Conservation (phyloP, 1,140 invertebrate genomes). For the Sminthurides bifidus region DNA sequence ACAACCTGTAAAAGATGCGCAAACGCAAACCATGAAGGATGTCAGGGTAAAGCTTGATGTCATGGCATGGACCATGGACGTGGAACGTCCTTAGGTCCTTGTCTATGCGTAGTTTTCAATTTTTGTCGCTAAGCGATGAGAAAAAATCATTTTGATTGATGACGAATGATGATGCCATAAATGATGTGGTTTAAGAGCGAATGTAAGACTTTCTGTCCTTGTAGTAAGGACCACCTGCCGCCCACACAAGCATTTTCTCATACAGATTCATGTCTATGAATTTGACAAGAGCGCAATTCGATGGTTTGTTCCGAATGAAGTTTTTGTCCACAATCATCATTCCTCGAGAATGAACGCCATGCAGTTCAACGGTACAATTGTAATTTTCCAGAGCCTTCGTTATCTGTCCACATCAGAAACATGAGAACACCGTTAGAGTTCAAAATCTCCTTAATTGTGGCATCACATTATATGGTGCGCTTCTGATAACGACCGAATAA, state of each 20-base stretch:
- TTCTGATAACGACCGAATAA: not conserved
- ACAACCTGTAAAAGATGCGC: too few relatives aligned
- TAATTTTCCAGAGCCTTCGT: slow-evolving; percentile 11
- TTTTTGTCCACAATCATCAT: slow-evolving; percentile 48
- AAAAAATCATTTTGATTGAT: not conserved
- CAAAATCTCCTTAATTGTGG: not conserved
- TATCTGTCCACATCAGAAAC: slow-evolving; percentile 11
- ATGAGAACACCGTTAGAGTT: not conserved
- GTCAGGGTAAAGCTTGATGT: too few relatives aligned
- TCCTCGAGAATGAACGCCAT: slow-evolving; percentile 45
- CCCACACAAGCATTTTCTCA: slow-evolving; percentile 38
- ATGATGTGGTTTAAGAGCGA: not conserved
- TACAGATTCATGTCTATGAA: slow-evolving; percentile 42
- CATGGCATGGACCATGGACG: not conserved
- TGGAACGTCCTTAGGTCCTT: not conserved
- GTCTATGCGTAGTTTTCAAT: not conserved
- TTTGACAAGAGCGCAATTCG: slow-evolving; percentile 45
- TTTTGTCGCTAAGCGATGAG: not conserved
- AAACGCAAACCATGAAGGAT: too few relatives aligned
- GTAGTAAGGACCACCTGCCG: slow-evolving; percentile 22
- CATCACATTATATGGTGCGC: not conserved
- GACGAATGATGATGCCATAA: not conserved
- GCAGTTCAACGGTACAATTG: slow-evolving; percentile 43
- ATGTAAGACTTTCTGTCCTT: not conserved
- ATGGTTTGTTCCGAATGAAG: slow-evolving; percentile 22